Percentiles rank a stretch among this genome's conserved stretches.
Conservation (phyloP, 2,113 vertebrate genomes). For the Rafetus swinhoei region DNA sequence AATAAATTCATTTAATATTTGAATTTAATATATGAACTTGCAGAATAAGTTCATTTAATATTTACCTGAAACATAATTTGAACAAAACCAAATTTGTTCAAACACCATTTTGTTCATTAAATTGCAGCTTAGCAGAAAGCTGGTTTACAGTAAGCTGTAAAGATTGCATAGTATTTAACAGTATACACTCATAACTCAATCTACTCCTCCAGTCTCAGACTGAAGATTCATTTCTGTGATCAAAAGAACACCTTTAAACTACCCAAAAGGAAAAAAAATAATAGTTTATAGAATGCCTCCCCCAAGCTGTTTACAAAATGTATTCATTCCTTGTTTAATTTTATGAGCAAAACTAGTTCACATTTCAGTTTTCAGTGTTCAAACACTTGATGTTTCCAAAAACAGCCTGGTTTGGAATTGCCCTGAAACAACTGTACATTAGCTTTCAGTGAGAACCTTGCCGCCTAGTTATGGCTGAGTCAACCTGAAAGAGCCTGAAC, state of each 20-base stretch:
- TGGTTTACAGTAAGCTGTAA: not conserved
- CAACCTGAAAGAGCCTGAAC: not conserved
- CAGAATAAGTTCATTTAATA: not conserved
- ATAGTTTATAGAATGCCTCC: slow-evolving; percentile 23
- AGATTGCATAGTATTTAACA: not conserved
- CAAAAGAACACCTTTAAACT: slow-evolving; percentile 20
- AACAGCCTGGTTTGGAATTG: not conserved
- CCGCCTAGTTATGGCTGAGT: not conserved
- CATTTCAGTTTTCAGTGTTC: slow-evolving; percentile 16
- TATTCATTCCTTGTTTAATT: not conserved
- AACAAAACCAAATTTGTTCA: not conserved
- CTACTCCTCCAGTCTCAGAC: not conserved
- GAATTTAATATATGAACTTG: not conserved
- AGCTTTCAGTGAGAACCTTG: not conserved
- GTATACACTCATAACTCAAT: not conserved
- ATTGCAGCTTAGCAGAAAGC: not conserved
- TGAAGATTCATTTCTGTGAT: not conserved
- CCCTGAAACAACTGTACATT: not conserved
- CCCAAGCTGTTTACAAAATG: not conserved
- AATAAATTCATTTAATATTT: not conserved
- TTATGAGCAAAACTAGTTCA: not conserved
- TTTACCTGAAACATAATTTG: not conserved
- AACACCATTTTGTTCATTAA: not conserved
- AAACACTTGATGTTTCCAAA: not conserved
- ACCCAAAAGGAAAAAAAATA: slow-evolving; percentile 31